Percentiles rank a stretch among this genome's conserved stretches.
These are phyloP conservation scores for Sphyrna mokarran DNA, from an alignment of 2,113 vertebrate genomes.

Conservation along the genomic window DNA sequence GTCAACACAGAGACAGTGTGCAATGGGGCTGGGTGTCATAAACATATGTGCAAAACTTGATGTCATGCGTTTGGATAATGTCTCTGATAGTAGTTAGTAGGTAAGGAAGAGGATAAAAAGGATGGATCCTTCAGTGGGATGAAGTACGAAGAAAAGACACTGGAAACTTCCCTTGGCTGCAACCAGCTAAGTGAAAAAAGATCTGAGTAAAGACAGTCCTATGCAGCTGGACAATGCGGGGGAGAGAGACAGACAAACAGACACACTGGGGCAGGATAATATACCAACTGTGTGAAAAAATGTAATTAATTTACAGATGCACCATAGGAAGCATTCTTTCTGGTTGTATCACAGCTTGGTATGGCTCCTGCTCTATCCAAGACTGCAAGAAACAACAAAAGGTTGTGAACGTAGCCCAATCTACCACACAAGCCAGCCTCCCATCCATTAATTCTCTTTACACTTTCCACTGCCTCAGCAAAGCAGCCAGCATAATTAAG, in stretches of 20 bases:
- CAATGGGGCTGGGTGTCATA: not conserved
- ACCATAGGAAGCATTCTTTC: too few relatives aligned
- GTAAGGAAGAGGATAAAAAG: not conserved
- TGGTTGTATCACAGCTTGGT: too few relatives aligned
- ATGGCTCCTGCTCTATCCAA: too few relatives aligned
- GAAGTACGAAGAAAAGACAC: not conserved
- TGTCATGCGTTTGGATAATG: not conserved
- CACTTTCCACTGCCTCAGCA: too few relatives aligned
- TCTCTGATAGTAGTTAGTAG: not conserved
- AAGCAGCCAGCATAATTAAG: too few relatives aligned
- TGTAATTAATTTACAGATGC: too few relatives aligned
- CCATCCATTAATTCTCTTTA: too few relatives aligned
- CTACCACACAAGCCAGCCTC: too few relatives aligned
- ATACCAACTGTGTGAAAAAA: not conserved
- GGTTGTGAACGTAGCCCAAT: too few relatives aligned
- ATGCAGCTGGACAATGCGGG: not conserved
- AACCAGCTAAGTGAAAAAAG: not conserved
- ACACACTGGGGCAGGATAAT: not conserved
- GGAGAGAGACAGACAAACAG: not conserved
- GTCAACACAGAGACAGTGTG: not conserved
- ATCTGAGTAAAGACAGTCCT: too few relatives aligned
- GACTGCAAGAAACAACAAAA: too few relatives aligned
- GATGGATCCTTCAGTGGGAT: not conserved
- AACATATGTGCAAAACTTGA: not conserved
- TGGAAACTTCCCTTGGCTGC: not conserved